Evolutionary conservation across 1,140 invertebrate genomes (phyloP).

Genomic region (Neodiprion fabricii): DNA sequence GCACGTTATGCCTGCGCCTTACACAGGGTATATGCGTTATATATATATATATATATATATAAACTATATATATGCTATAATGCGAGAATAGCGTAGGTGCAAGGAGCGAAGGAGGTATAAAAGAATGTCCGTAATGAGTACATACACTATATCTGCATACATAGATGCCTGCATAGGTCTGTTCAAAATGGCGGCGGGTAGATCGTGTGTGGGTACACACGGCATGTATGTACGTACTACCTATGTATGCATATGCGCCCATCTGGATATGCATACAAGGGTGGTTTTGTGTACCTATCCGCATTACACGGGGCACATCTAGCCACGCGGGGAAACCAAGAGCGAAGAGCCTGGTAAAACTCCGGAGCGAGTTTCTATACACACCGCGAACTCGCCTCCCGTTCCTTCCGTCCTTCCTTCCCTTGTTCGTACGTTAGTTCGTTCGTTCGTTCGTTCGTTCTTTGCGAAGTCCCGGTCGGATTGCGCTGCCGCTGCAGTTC

Average conservation of each 20-base stretch:
- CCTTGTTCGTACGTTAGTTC: constrained; percentile 16
- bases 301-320: neutral
- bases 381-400: constrained; percentile 7
- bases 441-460: neutral
- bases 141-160: neutral
- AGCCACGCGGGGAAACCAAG: neutral
- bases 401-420: constrained; percentile 16
- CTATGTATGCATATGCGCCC: neutral
- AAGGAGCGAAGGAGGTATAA: neutral
- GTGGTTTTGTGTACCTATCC: constrained; percentile 7
- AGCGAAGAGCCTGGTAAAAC: neutral
- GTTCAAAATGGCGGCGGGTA: neutral
- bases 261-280: neutral
- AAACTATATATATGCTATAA: too few relatives aligned
- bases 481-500: constrained; percentile 24
- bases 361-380: constrained; percentile 20
- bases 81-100: too few relatives aligned
- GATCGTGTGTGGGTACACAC: neutral
- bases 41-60: too few relatives aligned
- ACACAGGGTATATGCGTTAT: too few relatives aligned
- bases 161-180: neutral
- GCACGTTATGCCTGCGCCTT: too few relatives aligned
- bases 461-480: constrained; percentile 17
- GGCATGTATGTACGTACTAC: too few relatives aligned
- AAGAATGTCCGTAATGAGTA: constrained; percentile 4